Evolutionary conservation across 2,888 invertebrate species (phyloP), one percentile per base, ranked within the genome.

Genomic region (Lithophane socia): DNA sequence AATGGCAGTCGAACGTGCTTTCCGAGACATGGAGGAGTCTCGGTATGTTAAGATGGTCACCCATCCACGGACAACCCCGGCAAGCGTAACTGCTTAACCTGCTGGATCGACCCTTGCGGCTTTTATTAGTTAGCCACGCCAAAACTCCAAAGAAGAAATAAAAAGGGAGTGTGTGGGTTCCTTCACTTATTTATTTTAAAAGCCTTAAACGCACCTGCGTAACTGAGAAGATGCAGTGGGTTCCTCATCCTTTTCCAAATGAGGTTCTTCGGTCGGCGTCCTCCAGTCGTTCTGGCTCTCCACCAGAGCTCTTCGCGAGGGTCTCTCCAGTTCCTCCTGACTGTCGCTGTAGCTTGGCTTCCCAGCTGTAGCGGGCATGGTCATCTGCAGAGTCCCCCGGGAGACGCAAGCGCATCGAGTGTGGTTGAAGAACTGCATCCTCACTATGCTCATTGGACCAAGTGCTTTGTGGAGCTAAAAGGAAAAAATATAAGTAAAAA

Each of bases 401-500:
- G 94, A 91, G 12, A 96, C 93, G 89, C 96, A 96, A 1, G 92
- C 94, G 89, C 96, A 96, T 5, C 91, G 86, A 2, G 96, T 96
- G 89, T 96, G 96, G 87, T 96, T 96, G 91, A 92, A 96, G 90
- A 96, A 96, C 78, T 92, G 85, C 92, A 96, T 94, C 4, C 93
- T 91, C 0, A 94, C 94, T 0, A 92, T 89, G 47, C 88, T 92
- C 65, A 93, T 88, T 75, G 91, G 92, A 4, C 93, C 93, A 77
- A 94, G 92, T 0, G 95, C 94, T 91, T 94, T 95, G 84, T 92
- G 92, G 3, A 96, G 85, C 96, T 96, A 92, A 5, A 91, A 92
- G 18, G 24, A 49, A 61, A 79, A 29, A 29, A 29, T 29, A 29
- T 29, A 29, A 29, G 29, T 29, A 29, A n/a, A n/a, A n/a, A n/a